phyloP scores from a whole-genome alignment of 2,113 vertebrate species.

The Mormyrus lacerda region DNA sequence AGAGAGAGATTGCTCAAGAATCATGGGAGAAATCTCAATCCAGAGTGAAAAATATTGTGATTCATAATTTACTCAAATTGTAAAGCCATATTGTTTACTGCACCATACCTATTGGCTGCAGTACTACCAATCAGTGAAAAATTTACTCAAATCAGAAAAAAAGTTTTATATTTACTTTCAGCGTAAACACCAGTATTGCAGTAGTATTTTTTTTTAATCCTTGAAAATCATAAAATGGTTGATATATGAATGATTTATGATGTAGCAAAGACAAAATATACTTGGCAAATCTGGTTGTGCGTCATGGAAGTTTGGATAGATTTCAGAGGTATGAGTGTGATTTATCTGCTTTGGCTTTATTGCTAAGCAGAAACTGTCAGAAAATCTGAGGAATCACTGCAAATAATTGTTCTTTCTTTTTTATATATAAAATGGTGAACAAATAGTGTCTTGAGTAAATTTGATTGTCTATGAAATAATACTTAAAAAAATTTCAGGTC shows the following conservation, averaged over 20 bases:
- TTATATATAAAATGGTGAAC: neutral
- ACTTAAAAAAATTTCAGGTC: neutral
- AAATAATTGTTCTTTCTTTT: neutral
- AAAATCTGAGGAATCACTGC: neutral
- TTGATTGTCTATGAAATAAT: neutral
- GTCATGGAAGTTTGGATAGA: neutral
- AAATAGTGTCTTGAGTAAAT: neutral
- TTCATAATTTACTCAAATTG: neutral
- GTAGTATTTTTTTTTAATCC: neutral
- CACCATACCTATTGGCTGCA: neutral
- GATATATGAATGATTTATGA: neutral
- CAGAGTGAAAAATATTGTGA: too few species aligned
- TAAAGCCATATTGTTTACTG: neutral
- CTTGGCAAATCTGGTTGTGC: neutral
- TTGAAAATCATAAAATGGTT: neutral
- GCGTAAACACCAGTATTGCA: neutral
- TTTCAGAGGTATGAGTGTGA: neutral
- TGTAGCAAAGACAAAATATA: neutral
- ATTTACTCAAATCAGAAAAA: neutral
- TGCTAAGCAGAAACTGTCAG: neutral
- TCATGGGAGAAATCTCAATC: neutral
- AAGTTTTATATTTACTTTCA: neutral
- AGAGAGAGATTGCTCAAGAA: neutral
- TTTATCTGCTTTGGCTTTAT: neutral
- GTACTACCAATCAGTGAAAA: neutral